Evolutionary conservation across 2,797 vertebrate genomes (phyloP).

Genomic region (Nasua narica): DNA sequence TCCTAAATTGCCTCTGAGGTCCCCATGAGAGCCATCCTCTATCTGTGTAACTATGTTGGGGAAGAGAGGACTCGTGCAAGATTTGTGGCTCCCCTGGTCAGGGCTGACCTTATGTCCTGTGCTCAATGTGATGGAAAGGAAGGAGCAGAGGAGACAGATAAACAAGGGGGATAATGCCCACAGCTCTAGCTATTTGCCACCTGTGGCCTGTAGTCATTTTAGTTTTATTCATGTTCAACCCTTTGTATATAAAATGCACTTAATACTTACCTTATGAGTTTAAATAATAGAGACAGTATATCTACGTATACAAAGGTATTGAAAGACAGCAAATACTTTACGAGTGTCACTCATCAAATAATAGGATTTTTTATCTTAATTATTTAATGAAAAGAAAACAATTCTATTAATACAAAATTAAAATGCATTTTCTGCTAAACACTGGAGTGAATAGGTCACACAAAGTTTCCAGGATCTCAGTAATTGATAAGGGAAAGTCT

Average conservation of each 20-base stretch:
- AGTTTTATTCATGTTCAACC: background rate
- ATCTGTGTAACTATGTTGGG: background rate
- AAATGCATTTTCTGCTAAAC: background rate
- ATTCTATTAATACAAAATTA: background rate
- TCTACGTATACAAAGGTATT: background rate
- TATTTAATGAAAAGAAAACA: background rate
- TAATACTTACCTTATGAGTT: background rate
- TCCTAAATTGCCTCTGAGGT: no score
- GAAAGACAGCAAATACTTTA: background rate
- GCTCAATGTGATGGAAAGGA: background rate
- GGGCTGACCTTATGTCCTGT: background rate
- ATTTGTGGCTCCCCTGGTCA: accelerated
- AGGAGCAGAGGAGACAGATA: accelerated
- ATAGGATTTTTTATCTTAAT: background rate
- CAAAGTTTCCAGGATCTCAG: background rate
- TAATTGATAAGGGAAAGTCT: background rate
- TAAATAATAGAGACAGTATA: background rate
- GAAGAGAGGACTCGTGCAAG: no score
- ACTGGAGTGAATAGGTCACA: background rate
- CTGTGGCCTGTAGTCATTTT: background rate
- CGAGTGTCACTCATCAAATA: background rate
- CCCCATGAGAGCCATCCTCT: background rate
- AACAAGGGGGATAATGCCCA: background rate
- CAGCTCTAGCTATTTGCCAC: accelerated
- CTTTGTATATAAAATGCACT: background rate